Conservation (phyloP, 2,797 vertebrate genomes). For the Bradypodion ventrale region DNA sequence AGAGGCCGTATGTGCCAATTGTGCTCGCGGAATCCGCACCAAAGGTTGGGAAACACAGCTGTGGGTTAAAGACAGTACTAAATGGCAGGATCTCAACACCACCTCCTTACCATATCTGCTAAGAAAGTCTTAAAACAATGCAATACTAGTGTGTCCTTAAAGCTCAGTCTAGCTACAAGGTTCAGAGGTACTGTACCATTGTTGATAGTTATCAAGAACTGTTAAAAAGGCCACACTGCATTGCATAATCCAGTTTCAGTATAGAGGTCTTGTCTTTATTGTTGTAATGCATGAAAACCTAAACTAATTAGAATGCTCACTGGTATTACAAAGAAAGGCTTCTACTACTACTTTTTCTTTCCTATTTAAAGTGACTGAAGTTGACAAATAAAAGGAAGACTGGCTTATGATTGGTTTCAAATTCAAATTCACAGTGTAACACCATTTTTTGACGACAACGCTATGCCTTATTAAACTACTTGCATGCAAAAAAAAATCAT, state of each 20-base stretch:
- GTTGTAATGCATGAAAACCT: neutral
- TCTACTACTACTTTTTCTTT: neutral
- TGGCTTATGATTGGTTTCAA: neutral
- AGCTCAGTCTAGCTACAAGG: too few relatives aligned
- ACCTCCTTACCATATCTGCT: too few relatives aligned
- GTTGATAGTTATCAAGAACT: too few relatives aligned
- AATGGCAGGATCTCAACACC: too few relatives aligned
- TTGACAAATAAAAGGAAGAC: neutral
- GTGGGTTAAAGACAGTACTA: too few relatives aligned
- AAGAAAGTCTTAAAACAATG: too few relatives aligned
- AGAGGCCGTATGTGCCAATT: too few relatives aligned
- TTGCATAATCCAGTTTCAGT: neutral
- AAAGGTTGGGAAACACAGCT: too few relatives aligned
- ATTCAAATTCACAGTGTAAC: neutral
- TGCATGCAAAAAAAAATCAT: neutral
- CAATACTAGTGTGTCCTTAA: too few relatives aligned
- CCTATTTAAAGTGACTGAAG: neutral
- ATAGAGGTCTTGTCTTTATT: neutral
- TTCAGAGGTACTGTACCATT: too few relatives aligned
- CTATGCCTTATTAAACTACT: neutral
- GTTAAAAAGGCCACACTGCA: too few relatives aligned
- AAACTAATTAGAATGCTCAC: neutral
- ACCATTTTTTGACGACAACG: neutral
- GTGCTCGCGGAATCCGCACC: too few relatives aligned
- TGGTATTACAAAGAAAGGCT: neutral